These are phyloP conservation scores for Clarias magur DNA, from an alignment of 2,113 vertebrate species.

Conservation along the genomic window DNA sequence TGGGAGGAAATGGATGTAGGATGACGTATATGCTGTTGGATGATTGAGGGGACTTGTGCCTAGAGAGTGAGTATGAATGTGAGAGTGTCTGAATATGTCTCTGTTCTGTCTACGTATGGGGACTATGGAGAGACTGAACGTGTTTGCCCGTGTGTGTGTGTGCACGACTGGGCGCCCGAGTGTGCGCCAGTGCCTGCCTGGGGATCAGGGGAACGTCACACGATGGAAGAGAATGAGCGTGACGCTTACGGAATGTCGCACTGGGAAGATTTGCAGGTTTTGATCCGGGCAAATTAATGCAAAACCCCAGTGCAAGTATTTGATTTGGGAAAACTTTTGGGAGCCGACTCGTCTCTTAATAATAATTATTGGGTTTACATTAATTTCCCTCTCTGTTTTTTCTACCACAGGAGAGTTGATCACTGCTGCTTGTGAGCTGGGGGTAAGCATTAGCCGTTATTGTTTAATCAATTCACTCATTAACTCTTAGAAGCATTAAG, in stretches of 20 bases:
- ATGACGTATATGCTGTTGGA: conserved; percentile 54
- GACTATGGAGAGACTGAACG: conserved; percentile 19
- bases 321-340: conserved; percentile 98
- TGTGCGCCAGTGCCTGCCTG: conserved; percentile 48
- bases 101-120: neutral
- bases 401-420: conserved; percentile 99
- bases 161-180: neutral
- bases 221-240: conserved; percentile 76
- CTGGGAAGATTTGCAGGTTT: conserved; percentile 99
- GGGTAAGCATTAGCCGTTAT: conserved; percentile 99
- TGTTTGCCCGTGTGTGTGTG: conserved; percentile 22
- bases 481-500: conserved; percentile 99
- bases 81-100: conserved; percentile 30
- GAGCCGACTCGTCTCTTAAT: conserved; percentile 97
- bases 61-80: conserved; percentile 31
- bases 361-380: conserved; percentile 99
- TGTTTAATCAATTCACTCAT: conserved; percentile 99
- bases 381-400: conserved; percentile 84
- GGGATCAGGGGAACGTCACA: conserved; percentile 69
- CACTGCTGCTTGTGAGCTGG: conserved; percentile 99
- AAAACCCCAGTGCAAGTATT: conserved; percentile 99
- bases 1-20: conserved; percentile 54
- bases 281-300: conserved; percentile 99
- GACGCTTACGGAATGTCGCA: conserved; percentile 93
- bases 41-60: conserved; percentile 45